Percentiles rank a stretch among this genome's conserved stretches.
These are phyloP conservation scores for Helarctos malayanus DNA, from an alignment of 2,797 vertebrate genomes.

Conservation along the genomic window DNA sequence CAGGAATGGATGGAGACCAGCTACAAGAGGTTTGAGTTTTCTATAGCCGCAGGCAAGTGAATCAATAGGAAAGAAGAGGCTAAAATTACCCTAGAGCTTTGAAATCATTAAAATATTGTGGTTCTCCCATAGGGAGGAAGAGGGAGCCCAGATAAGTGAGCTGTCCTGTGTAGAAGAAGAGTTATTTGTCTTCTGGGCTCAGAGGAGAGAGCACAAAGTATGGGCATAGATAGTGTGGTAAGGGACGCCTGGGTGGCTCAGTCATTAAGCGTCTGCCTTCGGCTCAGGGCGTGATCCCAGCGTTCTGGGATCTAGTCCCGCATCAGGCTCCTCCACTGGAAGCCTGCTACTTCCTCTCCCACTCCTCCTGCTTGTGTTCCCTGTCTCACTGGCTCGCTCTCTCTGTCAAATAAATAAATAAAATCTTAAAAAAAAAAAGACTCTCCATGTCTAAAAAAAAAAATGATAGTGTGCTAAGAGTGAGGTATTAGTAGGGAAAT, in stretches of 20 bases:
- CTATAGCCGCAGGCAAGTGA: not conserved
- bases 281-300: too few species aligned
- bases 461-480: not conserved
- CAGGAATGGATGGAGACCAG: not conserved
- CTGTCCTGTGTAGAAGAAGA: not conserved
- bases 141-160: not conserved
- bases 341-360: too few species aligned
- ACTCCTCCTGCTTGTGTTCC: too few species aligned
- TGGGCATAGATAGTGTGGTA: not conserved
- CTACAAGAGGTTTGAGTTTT: not conserved
- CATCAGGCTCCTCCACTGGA: too few species aligned
- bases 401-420: too few species aligned
- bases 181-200: not conserved
- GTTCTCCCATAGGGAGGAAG: not conserved
- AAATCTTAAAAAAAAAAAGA: too few species aligned
- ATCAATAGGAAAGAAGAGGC: not conserved
- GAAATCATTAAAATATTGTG: not conserved
- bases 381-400: too few species aligned
- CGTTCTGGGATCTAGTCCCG: too few species aligned
- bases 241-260: too few species aligned
- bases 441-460: too few species aligned
- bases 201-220: not conserved
- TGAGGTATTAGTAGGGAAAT: not conserved
- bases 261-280: too few species aligned
- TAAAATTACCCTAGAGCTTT: not conserved